Evolutionary conservation across 2,888 invertebrate genomes (phyloP).

Genomic region (Polyommatus icarus): DNA sequence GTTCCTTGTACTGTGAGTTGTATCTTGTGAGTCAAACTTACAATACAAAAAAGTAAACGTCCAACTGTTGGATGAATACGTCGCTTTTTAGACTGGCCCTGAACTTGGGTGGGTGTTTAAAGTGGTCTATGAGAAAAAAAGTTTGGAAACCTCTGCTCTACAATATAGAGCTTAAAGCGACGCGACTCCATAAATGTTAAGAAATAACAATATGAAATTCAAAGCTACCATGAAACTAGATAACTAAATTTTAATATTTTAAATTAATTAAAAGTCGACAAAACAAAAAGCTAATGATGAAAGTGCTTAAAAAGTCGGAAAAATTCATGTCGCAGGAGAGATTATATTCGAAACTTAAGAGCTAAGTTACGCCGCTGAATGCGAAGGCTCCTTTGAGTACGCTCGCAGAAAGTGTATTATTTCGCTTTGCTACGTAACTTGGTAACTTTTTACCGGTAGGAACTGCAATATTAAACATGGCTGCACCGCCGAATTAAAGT

Average conservation of each 20-base stretch:
- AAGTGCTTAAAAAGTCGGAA: slow-evolving; percentile 10
- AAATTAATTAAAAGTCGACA: background rate
- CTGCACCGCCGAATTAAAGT: background rate
- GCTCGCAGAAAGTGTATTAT: slow-evolving; percentile 26
- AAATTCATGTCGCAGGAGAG: slow-evolving; percentile 24
- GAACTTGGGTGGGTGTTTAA: too few relatives aligned
- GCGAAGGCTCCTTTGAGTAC: slow-evolving; percentile 14
- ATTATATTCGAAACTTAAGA: slow-evolving; percentile 27
- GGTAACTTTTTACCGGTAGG: slow-evolving; percentile 15
- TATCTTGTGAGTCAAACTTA: too few relatives aligned
- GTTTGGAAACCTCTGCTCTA: too few relatives aligned
- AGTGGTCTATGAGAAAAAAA: too few relatives aligned
- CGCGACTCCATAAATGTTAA: too few relatives aligned
- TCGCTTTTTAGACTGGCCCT: too few relatives aligned
- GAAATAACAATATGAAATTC: too few relatives aligned
- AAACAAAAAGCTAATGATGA: slow-evolving; percentile 1
- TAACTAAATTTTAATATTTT: background rate
- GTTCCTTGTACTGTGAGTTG: too few relatives aligned
- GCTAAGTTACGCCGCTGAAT: slow-evolving; percentile 23
- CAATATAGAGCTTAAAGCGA: background rate
- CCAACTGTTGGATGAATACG: too few relatives aligned
- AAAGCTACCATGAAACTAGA: background rate
- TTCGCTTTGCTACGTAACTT: slow-evolving; percentile 22
- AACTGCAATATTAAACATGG: slow-evolving; percentile 15
- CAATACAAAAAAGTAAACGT: too few relatives aligned